Evolutionary conservation across 2,888 invertebrate species (phyloP), one percentile per base, ranked within the genome.

Genomic region (Quadroppia sp.): DNA sequence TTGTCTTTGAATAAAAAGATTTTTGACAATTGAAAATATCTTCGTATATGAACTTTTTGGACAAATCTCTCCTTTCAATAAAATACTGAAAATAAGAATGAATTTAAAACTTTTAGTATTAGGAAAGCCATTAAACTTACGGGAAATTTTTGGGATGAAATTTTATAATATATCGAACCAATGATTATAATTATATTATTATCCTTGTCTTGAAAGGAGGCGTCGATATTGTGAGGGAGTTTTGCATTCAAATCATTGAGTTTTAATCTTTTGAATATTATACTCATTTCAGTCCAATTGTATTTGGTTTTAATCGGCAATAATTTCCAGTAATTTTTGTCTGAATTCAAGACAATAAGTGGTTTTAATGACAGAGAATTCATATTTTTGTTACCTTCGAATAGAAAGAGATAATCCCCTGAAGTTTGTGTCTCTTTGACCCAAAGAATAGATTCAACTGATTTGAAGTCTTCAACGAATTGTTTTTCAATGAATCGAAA

Each of bases 171-270:
- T 32, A 36, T 32, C n/a, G 13, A 7, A n/a, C 32, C 64, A 6
- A 1, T 64, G 20, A 64, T 64, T 32, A 64, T n/a, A n/a, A n/a
- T 64, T 3, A 64, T 36, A 64, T 64, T 36, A 4, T 64, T 64
- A 9, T 64, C 20, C 7, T 36, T 64, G 36, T 36, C 32, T 36
- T 64, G n/a, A 64, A 64, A 64, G 15, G 32, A 17, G 9, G 64
- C 32, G 11, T 64, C 36, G 36, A 64, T 30, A 64, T 64, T 36
- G 7, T n/a, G 2, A 20, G 64, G 64, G 36, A 64, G 30, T 20
- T 36, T 64, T 9, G 20, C 2, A 40, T 36, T 1, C 25, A 64
- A 15, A 30, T 9, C n/a, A 17, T 64, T 40, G 2, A 64, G 15
- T 30, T 64, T 20, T 20, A 17, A 4, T 6, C 30, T 36, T 32